Evolutionary conservation across 2,113 vertebrate species (phyloP).

Genomic region (Paramisgurnus dabryanus): DNA sequence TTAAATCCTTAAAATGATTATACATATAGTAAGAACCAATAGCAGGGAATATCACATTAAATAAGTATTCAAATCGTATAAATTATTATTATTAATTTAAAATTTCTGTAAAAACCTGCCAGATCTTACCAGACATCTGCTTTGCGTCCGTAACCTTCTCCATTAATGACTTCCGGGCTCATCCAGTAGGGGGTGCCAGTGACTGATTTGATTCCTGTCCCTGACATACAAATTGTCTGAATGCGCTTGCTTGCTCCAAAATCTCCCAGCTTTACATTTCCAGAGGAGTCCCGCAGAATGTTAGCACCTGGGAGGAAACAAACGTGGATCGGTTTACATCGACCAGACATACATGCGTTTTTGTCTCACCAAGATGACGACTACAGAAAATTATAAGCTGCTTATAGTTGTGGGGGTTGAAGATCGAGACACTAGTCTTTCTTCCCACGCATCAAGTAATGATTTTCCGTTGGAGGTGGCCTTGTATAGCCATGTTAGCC

Average conservation of each 20-base stretch:
- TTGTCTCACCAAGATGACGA: slow-evolving; percentile 26
- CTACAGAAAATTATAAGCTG: slow-evolving; percentile 2
- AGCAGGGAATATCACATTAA: no score
- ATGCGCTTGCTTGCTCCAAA: slow-evolving; percentile 93
- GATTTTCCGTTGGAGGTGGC: slow-evolving; percentile 58
- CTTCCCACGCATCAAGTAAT: slow-evolving; percentile 48
- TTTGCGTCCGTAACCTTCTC: slow-evolving; percentile 90
- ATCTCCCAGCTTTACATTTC: slow-evolving; percentile 91
- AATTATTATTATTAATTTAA: no score
- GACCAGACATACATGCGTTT: slow-evolving; percentile 1
- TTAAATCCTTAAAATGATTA: no score
- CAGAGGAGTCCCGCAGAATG: slow-evolving; percentile 88
- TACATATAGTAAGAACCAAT: no score
- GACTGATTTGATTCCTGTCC: slow-evolving; percentile 91
- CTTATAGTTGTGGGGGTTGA: slow-evolving; percentile 20
- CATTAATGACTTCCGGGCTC: slow-evolving; percentile 92
- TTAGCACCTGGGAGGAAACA: slow-evolving; percentile 82
- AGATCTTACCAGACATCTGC: slow-evolving; percentile 88
- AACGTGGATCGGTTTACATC: slow-evolving; percentile 16
- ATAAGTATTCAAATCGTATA: background rate
- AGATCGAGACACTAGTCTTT: slow-evolving; percentile 37
- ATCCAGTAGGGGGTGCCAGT: slow-evolving; percentile 95
- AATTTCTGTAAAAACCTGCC: background rate
- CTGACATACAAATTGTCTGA: slow-evolving; percentile 94
- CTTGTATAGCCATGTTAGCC: slow-evolving; percentile 36